Evolutionary conservation across 1,140 invertebrate genomes (phyloP).

Genomic region (Eubasilissa regina): DNA sequence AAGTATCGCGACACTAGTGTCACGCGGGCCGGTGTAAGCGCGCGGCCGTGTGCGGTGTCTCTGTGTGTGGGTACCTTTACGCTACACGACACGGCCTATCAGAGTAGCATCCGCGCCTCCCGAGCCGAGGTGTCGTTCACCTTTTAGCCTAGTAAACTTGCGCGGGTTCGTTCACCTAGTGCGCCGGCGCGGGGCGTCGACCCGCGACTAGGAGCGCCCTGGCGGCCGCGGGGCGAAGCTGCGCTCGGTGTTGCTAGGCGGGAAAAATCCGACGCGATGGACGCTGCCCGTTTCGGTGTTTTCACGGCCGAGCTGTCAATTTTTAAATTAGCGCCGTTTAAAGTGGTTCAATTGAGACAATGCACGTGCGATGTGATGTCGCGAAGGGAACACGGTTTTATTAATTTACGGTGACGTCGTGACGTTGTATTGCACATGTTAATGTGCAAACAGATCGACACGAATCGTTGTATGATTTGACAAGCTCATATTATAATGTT

Average conservation of each 20-base stretch:
- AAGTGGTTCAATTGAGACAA: too few relatives aligned
- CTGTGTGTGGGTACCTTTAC: not conserved
- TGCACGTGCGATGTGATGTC: too few relatives aligned
- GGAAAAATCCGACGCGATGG: not conserved
- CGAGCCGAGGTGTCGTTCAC: slow-evolving; percentile 44
- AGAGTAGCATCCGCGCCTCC: not conserved
- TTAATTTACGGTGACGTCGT: too few relatives aligned
- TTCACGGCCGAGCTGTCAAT: not conserved
- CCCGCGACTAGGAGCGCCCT: slow-evolving; percentile 3
- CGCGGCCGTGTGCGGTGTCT: not conserved
- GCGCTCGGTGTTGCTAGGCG: slow-evolving; percentile 2
- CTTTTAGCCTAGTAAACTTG: slow-evolving; percentile 58
- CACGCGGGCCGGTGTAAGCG: not conserved
- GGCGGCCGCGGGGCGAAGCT: slow-evolving; percentile 1
- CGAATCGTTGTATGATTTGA: too few relatives aligned
- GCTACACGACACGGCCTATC: slow-evolving; percentile 13
- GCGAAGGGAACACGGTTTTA: too few relatives aligned
- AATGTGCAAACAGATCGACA: too few relatives aligned
- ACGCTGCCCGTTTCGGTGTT: not conserved
- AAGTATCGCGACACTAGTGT: slow-evolving; percentile 1
- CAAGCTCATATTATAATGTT: too few relatives aligned
- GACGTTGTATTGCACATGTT: too few relatives aligned
- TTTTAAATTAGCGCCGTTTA: too few relatives aligned
- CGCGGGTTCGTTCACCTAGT: slow-evolving; percentile 54
- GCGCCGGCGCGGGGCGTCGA: slow-evolving; percentile 3